Conservation (phyloP, 2,888 invertebrate species). For the Ceriagrion tenellum region DNA sequence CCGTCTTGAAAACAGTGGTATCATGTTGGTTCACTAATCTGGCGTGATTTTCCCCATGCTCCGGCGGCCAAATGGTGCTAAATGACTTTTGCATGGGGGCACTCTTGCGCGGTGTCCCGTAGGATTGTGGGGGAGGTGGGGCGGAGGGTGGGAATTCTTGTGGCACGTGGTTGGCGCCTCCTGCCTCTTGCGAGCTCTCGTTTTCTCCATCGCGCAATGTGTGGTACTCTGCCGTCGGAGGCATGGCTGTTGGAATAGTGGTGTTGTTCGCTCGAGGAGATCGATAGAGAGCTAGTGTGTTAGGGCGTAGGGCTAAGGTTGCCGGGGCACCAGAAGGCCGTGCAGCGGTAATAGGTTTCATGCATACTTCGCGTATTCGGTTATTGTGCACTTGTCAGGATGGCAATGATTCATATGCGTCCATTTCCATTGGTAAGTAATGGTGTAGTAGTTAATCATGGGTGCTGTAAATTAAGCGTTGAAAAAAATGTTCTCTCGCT, state of each 20-base stretch:
- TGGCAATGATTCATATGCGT: too few relatives aligned
- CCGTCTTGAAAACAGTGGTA: too few relatives aligned
- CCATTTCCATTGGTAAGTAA: too few relatives aligned
- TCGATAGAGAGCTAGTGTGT: slow-evolving; percentile 69
- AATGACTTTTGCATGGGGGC: not conserved
- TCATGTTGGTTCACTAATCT: too few relatives aligned
- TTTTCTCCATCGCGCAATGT: not conserved
- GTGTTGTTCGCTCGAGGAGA: slow-evolving; percentile 69
- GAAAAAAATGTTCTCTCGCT: too few relatives aligned
- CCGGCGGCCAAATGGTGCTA: not conserved
- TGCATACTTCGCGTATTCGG: too few relatives aligned
- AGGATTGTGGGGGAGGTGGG: not conserved
- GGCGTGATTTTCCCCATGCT: not conserved
- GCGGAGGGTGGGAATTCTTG: not conserved
- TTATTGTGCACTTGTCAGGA: too few relatives aligned
- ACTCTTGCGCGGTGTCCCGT: not conserved
- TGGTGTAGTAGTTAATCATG: too few relatives aligned
- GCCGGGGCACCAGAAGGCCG: slow-evolving; percentile 44
- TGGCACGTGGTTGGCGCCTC: slow-evolving; percentile 9
- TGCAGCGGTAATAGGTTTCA: not conserved
- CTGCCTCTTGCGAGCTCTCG: not conserved
- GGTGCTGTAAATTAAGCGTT: too few relatives aligned
- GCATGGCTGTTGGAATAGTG: not conserved
- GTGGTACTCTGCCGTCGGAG: not conserved
- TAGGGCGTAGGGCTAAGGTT: slow-evolving; percentile 69